Conservation (phyloP, 2,888 invertebrate genomes). For the Apamea anceps region DNA sequence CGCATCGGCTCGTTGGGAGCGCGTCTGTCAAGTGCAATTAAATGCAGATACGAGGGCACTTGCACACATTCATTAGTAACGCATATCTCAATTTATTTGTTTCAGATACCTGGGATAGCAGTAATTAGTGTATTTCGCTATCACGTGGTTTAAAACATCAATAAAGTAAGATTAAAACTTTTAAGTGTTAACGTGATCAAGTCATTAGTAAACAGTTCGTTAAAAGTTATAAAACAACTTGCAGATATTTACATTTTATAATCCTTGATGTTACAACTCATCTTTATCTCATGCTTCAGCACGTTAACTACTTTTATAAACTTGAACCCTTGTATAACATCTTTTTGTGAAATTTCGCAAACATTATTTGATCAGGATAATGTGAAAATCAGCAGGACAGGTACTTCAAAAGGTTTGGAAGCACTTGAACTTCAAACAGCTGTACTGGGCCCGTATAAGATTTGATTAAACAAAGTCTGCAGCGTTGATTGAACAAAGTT, state of each 20-base stretch:
- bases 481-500: conserved; percentile 57
- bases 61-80: conserved; percentile 1
- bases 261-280: conserved; percentile 35
- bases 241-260: conserved; percentile 49
- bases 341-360: conserved; percentile 45
- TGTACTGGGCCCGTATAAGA: conserved; percentile 52
- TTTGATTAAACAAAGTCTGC: conserved; percentile 60
- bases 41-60: conserved; percentile 26
- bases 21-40: conserved; percentile 40
- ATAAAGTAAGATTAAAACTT: conserved; percentile 38
- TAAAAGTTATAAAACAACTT: conserved; percentile 47
- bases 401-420: conserved; percentile 55
- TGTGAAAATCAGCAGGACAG: conserved; percentile 46
- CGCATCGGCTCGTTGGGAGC: background rate
- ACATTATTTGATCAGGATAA: conserved; percentile 49
- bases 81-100: conserved; percentile 13
- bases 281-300: conserved; percentile 20
- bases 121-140: background rate
- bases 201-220: conserved; percentile 58
- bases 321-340: conserved; percentile 37
- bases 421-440: conserved; percentile 39
- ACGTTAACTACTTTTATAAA: conserved; percentile 26
- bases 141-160: conserved; percentile 13
- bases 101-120: background rate
- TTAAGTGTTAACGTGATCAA: conserved; percentile 46